Base-by-base conservation (phyloP, 2,797 vertebrate genomes). In the Alosa sapidissima region DNA sequence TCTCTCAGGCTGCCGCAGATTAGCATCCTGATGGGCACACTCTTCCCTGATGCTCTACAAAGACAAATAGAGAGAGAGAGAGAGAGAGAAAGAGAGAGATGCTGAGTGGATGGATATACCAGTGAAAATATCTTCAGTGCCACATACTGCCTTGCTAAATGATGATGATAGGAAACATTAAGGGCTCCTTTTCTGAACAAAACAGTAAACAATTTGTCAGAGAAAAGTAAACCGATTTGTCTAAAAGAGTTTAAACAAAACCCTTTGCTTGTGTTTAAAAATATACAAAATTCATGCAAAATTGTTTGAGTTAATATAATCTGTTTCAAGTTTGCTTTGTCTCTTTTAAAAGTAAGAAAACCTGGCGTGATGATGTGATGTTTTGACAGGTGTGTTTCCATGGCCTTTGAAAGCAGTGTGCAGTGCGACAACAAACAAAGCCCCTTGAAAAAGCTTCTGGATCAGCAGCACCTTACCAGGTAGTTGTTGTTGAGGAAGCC, bases 1-100 rank as follows among this genome's bases (percentile, higher is more conserved):
- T 75, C 4, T 75, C 3, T 75, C 68, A 16, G 68, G 68, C 68
- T 75, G 68, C 4, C 33, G 33, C 3, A 75, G 11, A 75, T 97
- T 99, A 87, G 98, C 97, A 87, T 99, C 97, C n/a, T 97, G 97
- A 88, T 98, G 97, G 85, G 97, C 96, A 3, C 97, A 97, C 89
- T 97, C 98, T 85, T 96, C 98, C 52, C 97, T 98, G 84, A 98
- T 91, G 88, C 97, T 97, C 98, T 99, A 89, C 48, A 90, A 87
- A 91, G 0, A 91, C 89, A 94, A 33, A 88, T 11, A 89, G n/a
- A 81, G 10, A 51, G 21, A 83, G 72, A 65, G 33, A 51, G 19
- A 65, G 58, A 7, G n/a, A 24, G 21, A 5, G 51, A 14, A 49
- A 49, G 24, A 54, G 11, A 14, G 45, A 83, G 47, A 82, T 0